Conservation (phyloP, 2,888 invertebrate genomes). For the Scrobipalpa costella region DNA sequence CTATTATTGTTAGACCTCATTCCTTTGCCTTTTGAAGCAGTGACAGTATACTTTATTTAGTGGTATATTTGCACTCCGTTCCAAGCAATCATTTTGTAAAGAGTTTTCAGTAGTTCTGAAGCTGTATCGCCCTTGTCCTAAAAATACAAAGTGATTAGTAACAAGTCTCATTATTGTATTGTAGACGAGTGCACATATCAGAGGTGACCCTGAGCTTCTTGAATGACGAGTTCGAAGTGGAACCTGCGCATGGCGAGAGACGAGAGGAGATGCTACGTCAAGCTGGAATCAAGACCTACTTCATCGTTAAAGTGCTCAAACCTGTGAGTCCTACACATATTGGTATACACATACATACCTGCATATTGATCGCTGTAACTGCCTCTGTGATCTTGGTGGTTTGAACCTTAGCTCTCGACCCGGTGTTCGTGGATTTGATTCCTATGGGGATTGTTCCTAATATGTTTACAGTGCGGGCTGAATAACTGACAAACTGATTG, state of each 20-base stretch:
- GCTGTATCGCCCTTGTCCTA: conserved; percentile 1
- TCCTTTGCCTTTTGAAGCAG: background rate
- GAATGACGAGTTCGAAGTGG: conserved; percentile 95
- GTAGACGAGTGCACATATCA: conserved; percentile 95
- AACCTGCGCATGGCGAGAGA: conserved; percentile 93
- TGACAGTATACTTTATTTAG: no score
- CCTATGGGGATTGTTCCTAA: no score
- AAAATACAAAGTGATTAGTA: conserved; percentile 7
- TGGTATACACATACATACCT: background rate
- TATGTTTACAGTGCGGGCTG: no score
- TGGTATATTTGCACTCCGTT: background rate
- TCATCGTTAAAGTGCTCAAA: conserved; percentile 92
- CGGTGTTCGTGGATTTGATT: no score
- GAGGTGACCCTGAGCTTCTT: conserved; percentile 93
- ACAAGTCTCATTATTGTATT: conserved; percentile 42
- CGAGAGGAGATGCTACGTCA: conserved; percentile 94
- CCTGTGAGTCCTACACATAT: conserved; percentile 80
- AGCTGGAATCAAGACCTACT: conserved; percentile 95
- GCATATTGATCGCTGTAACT: no score
- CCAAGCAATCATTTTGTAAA: background rate
- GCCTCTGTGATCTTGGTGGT: no score
- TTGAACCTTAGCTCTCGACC: no score
- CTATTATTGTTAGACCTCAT: no score
- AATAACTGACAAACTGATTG: no score
- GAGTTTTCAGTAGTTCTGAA: background rate